Base-by-base conservation (phyloP, 2,113 vertebrate genomes). In the Takifugu flavidus region DNA sequence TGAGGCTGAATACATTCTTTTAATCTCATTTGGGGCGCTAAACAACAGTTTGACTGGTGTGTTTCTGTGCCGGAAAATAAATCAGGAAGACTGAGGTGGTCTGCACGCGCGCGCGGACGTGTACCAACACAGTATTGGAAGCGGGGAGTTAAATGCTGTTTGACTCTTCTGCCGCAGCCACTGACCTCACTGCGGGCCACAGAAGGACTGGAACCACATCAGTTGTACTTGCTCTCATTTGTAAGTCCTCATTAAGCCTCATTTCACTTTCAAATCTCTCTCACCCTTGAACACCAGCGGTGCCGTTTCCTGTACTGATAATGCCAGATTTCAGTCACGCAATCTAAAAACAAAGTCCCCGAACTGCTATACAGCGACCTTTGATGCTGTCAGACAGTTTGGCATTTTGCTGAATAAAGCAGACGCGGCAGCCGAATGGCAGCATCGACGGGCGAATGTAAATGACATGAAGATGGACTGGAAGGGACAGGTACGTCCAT, bases 331-430 rank as follows among this genome's bases (percentile, higher is more conserved):
- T 54, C 56, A 56, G 59, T 52, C 68, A 74, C 26, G 49, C 11
- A 47, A 67, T 72, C 77, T 72, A 62, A 63, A 83, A 85, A 77
- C 57, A 77, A 56, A 71, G 44, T 64, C 49, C 27, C 20, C 62
- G 67, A 82, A 71, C 62, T 72, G 72, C 53, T 76, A 69, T 77
- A 85, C 65, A 56, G 14, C 87, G 84, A 89, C 88, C 81, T 91
- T 86, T 89, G 68, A 79, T 70, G 77, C 62, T 70, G 72, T 85
- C 69, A 67, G 62, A 73, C 56, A 76, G 56, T 79, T 80, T 87
- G 84, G 83, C 87, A 85, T 90, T 86, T 79, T 72, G 49, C 72
- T 70, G 50, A 8, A 72, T 88, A 82, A 84, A 84, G 70, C 79
- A 75, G 74, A 86, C 85, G 64, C 78, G 67, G 57, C 74, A 80